Percentiles rank a stretch among this genome's conserved stretches.
Conservation (phyloP, 64 coral and sea anemone species). For the Cladopsammia gracilis region DNA sequence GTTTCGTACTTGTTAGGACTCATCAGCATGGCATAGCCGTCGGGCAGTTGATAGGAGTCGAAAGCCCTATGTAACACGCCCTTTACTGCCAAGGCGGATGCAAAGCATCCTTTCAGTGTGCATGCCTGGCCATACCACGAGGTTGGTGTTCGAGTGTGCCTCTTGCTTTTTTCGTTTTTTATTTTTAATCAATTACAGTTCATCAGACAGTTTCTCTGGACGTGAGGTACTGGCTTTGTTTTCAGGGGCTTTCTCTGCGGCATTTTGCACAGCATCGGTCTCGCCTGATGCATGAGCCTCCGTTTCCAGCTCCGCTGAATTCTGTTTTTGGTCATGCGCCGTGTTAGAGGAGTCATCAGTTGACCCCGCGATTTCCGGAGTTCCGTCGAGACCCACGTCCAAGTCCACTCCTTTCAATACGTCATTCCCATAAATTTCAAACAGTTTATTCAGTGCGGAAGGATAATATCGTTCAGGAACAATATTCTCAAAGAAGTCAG, state of each 20-base stretch:
- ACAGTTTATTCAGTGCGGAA: constrained; percentile 61
- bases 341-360: neutral
- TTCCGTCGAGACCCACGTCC: constrained; percentile 76
- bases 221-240: neutral
- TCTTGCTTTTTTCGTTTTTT: too few species aligned
- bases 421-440: constrained; percentile 79
- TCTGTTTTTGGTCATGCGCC: constrained; percentile 15
- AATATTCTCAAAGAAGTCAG: constrained; percentile 85
- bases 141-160: too few species aligned
- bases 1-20: too few species aligned
- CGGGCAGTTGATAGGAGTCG: too few species aligned
- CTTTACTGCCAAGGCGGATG: too few species aligned
- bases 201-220: neutral
- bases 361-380: constrained; percentile 69
- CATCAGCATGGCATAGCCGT: too few species aligned
- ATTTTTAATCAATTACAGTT: neutral
- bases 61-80: too few species aligned
- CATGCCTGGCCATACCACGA: too few species aligned
- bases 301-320: neutral
- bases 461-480: constrained; percentile 84
- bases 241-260: neutral
- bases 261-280: neutral
- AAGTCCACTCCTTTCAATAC: constrained; percentile 87
- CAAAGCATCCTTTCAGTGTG: too few species aligned
- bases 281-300: neutral